phyloP scores from a whole-genome alignment of 2,888 invertebrate species.

The Adelphocoris suturalis region DNA sequence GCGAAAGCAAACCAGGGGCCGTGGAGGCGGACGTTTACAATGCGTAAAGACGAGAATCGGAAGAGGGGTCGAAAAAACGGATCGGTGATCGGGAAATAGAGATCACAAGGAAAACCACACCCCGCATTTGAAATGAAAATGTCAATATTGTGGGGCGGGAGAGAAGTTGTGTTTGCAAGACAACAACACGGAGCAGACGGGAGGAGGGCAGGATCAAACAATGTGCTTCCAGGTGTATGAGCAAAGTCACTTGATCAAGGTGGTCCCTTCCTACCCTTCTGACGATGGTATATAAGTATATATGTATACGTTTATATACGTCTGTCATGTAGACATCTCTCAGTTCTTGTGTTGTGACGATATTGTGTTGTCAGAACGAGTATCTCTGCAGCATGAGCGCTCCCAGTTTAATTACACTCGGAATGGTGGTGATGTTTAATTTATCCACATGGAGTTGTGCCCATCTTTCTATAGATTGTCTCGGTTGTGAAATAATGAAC shows the following conservation, averaged over 20 bases:
- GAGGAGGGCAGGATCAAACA: constrained; percentile 56
- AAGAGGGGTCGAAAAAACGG: background rate
- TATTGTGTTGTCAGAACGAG: background rate
- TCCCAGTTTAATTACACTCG: background rate
- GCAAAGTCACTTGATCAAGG: constrained; percentile 50
- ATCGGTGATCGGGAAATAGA: constrained; percentile 11
- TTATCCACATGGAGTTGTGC: too few species aligned
- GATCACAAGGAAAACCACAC: constrained; percentile 48
- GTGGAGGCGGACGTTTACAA: background rate
- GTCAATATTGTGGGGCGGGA: constrained; percentile 46
- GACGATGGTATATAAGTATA: background rate
- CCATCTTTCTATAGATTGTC: too few species aligned
- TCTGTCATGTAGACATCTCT: background rate
- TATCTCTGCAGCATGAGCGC: background rate
- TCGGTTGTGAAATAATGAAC: too few species aligned
- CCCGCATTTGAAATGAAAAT: constrained; percentile 48
- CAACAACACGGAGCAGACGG: constrained; percentile 23
- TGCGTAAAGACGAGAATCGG: background rate
- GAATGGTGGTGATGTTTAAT: background rate
- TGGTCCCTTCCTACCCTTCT: constrained; percentile 28
- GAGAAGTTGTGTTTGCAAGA: constrained; percentile 41
- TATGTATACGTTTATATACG: background rate
- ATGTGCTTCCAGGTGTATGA: constrained; percentile 55
- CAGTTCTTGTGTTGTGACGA: background rate
- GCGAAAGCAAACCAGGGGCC: background rate